Evolutionary conservation across 2,888 invertebrate genomes (phyloP), one percentile per base, ranked within the genome.

Genomic region (Dorcus hopei): DNA sequence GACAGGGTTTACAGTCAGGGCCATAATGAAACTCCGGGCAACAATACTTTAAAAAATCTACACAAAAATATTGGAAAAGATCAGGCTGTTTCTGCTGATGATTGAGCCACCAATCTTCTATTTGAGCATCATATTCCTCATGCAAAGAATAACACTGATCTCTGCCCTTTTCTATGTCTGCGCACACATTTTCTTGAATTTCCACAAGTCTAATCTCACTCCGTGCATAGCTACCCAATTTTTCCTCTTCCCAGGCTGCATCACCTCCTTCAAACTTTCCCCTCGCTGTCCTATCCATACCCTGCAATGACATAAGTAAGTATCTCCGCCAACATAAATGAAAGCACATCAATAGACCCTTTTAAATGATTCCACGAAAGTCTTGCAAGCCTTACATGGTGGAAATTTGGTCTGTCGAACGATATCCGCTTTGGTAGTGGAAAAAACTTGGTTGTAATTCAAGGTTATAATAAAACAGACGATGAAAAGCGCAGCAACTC

Each of bases 231-330:
- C 88, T 86, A 52, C 88, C 87, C 53, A 93, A 78, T 68, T 93
- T 92, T 72, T 93, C 88, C 75, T 94, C 93, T 74, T 96, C 96
- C 94, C 95, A 96, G 4, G 92, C 93, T 0, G 94, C 87, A 75
- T 96, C 95, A 0, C 96, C 96, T 3, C 96, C 96, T 69, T 93
- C 95, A 78, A 90, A 95, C 76, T 94, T 93, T 9, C 90, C 91
- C 68, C 92, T 85, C n/a, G 88, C 81, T 0, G 95, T 96, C 65
- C 84, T 84, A 62, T 90, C 88, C 64, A 96, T 80, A 2, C 93
- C 95, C 86, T 88, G 67, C 48, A 75, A 74, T 49, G 53, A 58
- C 59, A 9, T 40, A 42, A 52, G 14, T 40, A 43, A 43, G 14
- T 52, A 23, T 43, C n/a, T 8, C 23, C 5, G 14, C 19, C 19